Evolutionary conservation across 1,140 invertebrate genomes (phyloP).

Genomic region (Neomicropteryx cornuta): DNA sequence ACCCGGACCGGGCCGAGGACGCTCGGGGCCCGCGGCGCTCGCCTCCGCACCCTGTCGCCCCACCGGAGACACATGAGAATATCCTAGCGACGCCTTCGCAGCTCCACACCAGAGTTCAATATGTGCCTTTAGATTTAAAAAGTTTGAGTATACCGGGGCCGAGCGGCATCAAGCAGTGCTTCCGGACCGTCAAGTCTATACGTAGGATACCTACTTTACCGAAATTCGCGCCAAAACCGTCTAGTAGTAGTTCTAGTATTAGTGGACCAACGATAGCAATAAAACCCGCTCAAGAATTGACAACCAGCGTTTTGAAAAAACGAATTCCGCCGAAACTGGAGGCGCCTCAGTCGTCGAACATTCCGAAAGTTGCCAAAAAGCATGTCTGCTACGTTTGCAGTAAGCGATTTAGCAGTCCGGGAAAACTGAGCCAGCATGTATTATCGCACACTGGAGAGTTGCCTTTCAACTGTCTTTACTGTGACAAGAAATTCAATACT

Average conservation of each 20-base stretch:
- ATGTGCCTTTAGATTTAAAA: slow-evolving; percentile 27
- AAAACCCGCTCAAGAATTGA: neutral
- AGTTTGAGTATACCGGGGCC: slow-evolving; percentile 27
- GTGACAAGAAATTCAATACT: slow-evolving; percentile 55
- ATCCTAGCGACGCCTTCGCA: slow-evolving; percentile 9
- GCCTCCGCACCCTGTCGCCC: too few species aligned
- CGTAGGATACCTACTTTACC: slow-evolving; percentile 30
- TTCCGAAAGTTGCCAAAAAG: slow-evolving; percentile 27
- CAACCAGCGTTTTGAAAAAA: neutral
- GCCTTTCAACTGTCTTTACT: slow-evolving; percentile 53
- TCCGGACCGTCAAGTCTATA: slow-evolving; percentile 33
- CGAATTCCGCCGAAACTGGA: slow-evolving; percentile 4
- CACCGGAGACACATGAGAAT: slow-evolving; percentile 19
- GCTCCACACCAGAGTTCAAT: slow-evolving; percentile 20
- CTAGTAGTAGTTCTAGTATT: neutral
- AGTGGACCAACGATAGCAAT: too few species aligned
- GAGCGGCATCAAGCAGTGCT: slow-evolving; percentile 34
- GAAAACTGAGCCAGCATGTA: slow-evolving; percentile 47
- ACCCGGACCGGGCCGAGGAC: slow-evolving; percentile 27
- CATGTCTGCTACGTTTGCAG: slow-evolving; percentile 43
- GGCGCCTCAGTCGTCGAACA: slow-evolving; percentile 17
- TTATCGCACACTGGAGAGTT: slow-evolving; percentile 55
- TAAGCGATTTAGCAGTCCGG: slow-evolving; percentile 47
- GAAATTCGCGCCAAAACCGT: neutral
- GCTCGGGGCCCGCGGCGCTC: slow-evolving; percentile 8